Conservation (phyloP, 2,113 vertebrate genomes). For the Hiodon tergisus region DNA sequence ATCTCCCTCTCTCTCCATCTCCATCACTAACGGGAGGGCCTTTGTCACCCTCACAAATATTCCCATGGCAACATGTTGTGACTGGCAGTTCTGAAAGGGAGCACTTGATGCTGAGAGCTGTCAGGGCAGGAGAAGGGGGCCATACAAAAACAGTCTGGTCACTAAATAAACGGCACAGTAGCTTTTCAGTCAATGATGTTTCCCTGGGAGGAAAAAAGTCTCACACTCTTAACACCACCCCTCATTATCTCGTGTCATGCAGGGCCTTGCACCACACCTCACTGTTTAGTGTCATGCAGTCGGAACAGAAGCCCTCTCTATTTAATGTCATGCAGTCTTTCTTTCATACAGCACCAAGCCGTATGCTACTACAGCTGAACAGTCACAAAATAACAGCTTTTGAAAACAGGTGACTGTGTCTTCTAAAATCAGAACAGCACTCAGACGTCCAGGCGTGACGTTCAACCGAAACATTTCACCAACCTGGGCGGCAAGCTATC, state of each 20-base stretch:
- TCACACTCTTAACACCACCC: neutral
- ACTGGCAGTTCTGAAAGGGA: slow-evolving; percentile 50
- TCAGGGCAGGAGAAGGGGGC: slow-evolving; percentile 43
- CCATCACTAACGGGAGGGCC: slow-evolving; percentile 44
- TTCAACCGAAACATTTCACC: no score
- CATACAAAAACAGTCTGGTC: slow-evolving; percentile 19
- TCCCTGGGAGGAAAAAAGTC: slow-evolving; percentile 39
- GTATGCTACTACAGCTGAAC: neutral
- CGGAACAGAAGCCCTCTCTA: no score
- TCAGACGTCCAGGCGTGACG: no score
- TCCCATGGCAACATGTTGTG: slow-evolving; percentile 45
- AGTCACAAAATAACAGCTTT: neutral
- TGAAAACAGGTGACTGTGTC: neutral
- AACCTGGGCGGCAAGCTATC: no score
- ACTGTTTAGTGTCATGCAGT: neutral
- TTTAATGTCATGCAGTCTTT: neutral
- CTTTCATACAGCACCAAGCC: no score
- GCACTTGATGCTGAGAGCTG: slow-evolving; percentile 46
- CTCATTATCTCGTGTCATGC: neutral
- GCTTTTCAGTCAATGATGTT: slow-evolving; percentile 34
- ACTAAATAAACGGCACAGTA: slow-evolving; percentile 50
- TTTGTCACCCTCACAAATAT: slow-evolving; percentile 38
- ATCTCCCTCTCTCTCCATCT: slow-evolving; percentile 24
- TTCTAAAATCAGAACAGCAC: no score
- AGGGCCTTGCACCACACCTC: neutral